These are phyloP conservation scores for Brachyhypopomus occidentalis DNA, from an alignment of 2,113 vertebrate species.

Conservation along the genomic window DNA sequence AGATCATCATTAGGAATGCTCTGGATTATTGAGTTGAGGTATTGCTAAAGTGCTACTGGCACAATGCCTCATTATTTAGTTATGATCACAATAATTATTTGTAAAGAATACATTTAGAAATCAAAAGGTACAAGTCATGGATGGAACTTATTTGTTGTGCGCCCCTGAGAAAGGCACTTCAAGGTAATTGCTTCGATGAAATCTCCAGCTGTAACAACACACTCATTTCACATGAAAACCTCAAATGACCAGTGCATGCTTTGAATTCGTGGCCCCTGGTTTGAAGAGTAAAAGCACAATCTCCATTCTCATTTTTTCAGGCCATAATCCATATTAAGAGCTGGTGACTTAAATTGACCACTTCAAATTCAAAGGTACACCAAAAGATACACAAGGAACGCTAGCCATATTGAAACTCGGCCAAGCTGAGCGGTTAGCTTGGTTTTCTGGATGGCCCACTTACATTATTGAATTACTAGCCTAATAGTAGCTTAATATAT, in stretches of 20 bases:
- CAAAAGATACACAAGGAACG: too few species aligned
- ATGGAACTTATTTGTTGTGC: constrained; percentile 30
- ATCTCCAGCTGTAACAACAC: constrained; percentile 41
- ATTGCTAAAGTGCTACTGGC: not conserved
- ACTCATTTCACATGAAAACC: not conserved
- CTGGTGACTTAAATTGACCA: too few species aligned
- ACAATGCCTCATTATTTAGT: constrained; percentile 1
- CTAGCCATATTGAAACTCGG: too few species aligned
- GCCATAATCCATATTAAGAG: not conserved
- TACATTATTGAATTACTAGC: too few species aligned
- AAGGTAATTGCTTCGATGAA: constrained; percentile 14
- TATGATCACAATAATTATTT: not conserved
- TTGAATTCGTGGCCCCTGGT: constrained; percentile 8
- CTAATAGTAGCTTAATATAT: too few species aligned
- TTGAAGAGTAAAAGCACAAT: constrained; percentile 20
- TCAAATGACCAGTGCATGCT: constrained; percentile 21
- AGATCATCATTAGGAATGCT: too few species aligned
- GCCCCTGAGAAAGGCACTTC: constrained; percentile 26
- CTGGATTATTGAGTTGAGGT: not conserved
- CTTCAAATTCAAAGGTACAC: too few species aligned
- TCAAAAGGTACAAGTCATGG: constrained; percentile 9
- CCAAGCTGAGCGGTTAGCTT: too few species aligned
- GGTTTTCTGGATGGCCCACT: too few species aligned
- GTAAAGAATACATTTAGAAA: constrained; percentile 29
- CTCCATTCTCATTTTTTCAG: not conserved